Base-by-base conservation (phyloP, 2,888 invertebrate genomes). In the Steinernema scapterisci region DNA sequence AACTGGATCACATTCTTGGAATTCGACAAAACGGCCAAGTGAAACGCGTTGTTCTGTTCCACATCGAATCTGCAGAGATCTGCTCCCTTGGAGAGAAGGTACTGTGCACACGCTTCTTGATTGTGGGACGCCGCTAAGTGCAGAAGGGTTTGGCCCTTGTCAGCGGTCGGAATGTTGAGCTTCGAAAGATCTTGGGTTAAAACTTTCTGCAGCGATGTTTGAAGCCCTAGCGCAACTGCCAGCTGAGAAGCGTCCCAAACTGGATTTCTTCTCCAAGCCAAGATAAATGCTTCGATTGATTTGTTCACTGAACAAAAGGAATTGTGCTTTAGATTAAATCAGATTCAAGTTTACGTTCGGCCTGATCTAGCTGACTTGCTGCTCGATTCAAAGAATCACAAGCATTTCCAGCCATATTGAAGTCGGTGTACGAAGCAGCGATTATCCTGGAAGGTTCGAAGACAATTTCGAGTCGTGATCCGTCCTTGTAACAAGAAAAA, bases 401-500 rank as follows among this genome's bases (percentile, higher is more conserved):
- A n/a, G 9, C 21, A 13, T 27, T 25, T 13, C 38, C 63, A 11
- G 63, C 63, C 25, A 27, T 31, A 27, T 63, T 6, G 31, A 27
- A 63, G 9, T 63, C 27, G 25, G 27, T n/a, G 63, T 63, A 63
- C 1, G 63, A 31, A 1, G 63, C 63, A 27, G 63, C 63, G 9
- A 63, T 11, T 16, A 27, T 11, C 2, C 63, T 31, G 31, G 31
- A 16, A 9, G 31, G 16, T 19, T 63, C 63, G 31, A 31, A 63
- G 27, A 63, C 19, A 9, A 63, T 31, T 27, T 63, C 16, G 16
- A 63, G 23, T 25, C 27, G 63, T 11, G 27, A 9, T 19, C 16
- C 27, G 2, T 63, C 63, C 31, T 63, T 63, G 63, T 27, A 63
- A 16, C 63, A 63, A 13, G 63, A 63, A 38, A 63, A 63, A 3